Evolutionary conservation across 53 echinoderm and acorn worm species (phyloP), one percentile per base, ranked within the genome.

Genomic region (Astropecten irregularis): DNA sequence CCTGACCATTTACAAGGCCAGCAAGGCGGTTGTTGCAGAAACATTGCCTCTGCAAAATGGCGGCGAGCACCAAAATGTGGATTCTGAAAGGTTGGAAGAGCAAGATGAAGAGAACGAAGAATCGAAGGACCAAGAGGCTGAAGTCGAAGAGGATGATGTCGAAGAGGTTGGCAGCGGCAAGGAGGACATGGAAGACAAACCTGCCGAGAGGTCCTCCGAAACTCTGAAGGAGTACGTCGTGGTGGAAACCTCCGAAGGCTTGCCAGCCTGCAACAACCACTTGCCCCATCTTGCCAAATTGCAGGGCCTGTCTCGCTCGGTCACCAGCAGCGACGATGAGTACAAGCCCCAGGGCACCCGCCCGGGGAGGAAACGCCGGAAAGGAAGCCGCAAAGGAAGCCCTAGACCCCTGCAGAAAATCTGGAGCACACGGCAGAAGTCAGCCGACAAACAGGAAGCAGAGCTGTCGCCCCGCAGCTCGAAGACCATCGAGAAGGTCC

Each of bases 171-270:
- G 47, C 20, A 49, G 39, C 15, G 56, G 59, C 58, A 31, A 28
- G 7, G 82, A 66, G 23, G 88, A 82, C 0, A 13, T 11, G 3
- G 66, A 14, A 23, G 77, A 61, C 9, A 64, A 76, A 25, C 15
- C 33, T 19, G 29, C 11, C 18, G 21, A 65, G 3, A 51, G 10
- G 11, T 59, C 76, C 66, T 92, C 89, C 1, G 85, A 87, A 34
- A 93, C 87, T 3, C 62, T 93, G 81, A 89, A 93, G 36, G 93
- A 89, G 58, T 93, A 89, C 66, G 89, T 93, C 2, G 89, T 93
- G 18, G 87, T 93, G 27, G 93, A 84, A 13, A 63, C 66, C 10
- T 73, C 84, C 15, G 81, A 87, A 4, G 71, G 82, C 8, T 59
- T 76, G 60, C 76, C 76, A 2, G 57, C 52, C 21, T 62, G 44